Conservation (phyloP, 2,113 vertebrate genomes). For the Myotis lucifugus region DNA sequence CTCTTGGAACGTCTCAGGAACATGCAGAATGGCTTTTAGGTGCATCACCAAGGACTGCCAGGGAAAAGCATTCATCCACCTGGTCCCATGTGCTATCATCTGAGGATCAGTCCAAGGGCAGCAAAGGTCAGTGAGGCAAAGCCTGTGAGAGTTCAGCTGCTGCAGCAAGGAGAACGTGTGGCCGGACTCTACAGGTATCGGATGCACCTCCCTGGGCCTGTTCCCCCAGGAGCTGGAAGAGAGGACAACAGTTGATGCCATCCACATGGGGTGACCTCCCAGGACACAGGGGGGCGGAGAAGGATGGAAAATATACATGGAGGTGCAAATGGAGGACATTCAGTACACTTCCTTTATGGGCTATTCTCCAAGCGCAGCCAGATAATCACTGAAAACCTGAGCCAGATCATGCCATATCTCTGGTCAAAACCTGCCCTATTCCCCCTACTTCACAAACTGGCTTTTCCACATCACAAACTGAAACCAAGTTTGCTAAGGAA, state of each 20-base stretch:
- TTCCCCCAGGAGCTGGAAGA: neutral
- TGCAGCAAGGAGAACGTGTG: neutral
- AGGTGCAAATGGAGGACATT: neutral
- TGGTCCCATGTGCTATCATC: neutral
- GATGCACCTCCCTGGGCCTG: neutral
- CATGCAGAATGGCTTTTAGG: neutral
- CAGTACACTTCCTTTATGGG: neutral
- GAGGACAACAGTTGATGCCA: neutral
- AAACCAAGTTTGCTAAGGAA: constrained; percentile 24
- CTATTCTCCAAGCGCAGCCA: neutral
- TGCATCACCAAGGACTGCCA: neutral
- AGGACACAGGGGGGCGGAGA: neutral
- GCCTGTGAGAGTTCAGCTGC: neutral
- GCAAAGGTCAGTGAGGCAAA: neutral
- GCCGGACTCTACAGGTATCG: neutral
- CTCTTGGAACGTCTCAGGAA: neutral
- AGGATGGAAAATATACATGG: neutral
- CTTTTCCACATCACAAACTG: constrained; percentile 4
- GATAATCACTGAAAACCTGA: neutral
- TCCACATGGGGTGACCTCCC: neutral
- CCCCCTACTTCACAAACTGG: neutral
- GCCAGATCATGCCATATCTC: neutral
- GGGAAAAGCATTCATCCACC: neutral
- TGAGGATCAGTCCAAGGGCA: neutral
- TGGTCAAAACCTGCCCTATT: neutral